Evolutionary conservation across 2,113 vertebrate genomes (phyloP), one percentile per base, ranked within the genome.

Genomic region (Hyaena hyaena): DNA sequence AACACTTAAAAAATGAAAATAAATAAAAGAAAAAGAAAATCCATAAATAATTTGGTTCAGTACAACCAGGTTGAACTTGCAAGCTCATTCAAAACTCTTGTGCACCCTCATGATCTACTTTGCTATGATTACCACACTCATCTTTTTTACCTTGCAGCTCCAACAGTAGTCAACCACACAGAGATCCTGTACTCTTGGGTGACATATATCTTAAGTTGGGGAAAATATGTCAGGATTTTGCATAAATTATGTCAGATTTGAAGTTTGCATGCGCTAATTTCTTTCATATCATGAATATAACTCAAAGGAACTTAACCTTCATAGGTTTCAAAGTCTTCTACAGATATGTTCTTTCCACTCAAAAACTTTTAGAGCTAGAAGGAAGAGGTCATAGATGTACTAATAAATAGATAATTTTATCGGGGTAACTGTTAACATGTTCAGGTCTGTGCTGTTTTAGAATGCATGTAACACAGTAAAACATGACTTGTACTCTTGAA

Each of bases 211-310:
- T 85, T 83, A 71, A 33, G 10, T 45, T 88, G 11, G 55, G 88
- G 2, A 7, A 92, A 96, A 39, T 71, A 53, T 63, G 12, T 93
- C 80, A 97, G 17, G 6, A 2, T 83, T 96, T 45, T 91, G 21
- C 21, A 90, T 95, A 96, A 93, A 65, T 92, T 96, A 90, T 89
- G 21, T 50, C 31, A 96, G 33, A 95, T 33, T 73, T 90, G 23
- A 95, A 85, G 85, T 21, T 28, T 7, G 0, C 3, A 79, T 88
- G 65, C 48, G 55, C 24, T 94, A 83, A 92, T 97, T n/a, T n/a
- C n/a, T 85, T 82, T 81, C 92, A 58, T 92, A 50, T 31, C 31
- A 66, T 65, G 61, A 80, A 85, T 81, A 76, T 43, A 45, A 76
- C 83, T 92, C 2, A 50, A 82, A 68, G 35, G 19, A 45, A 88